Conservation (phyloP, 2,888 invertebrate species). For the Eurytoma californica region DNA sequence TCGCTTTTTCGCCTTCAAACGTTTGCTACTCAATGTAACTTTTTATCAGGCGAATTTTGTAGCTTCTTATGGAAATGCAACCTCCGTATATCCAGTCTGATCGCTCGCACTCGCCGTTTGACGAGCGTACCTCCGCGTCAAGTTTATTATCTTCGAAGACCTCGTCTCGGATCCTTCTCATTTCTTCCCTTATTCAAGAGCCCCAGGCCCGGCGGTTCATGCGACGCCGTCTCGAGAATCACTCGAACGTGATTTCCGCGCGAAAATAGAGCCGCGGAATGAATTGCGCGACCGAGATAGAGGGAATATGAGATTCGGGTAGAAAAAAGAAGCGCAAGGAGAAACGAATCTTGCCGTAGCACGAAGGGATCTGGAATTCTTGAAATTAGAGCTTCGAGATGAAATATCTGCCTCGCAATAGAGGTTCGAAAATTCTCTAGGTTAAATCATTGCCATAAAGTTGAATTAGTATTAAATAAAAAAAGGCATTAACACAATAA, state of each 20-base stretch:
- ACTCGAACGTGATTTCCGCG: conserved; percentile 71
- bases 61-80: conserved; percentile 75
- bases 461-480: too few relatives aligned
- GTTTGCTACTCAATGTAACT: not conserved
- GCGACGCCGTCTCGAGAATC: conserved; percentile 65
- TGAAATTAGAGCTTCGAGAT: not conserved
- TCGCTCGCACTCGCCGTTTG: conserved; percentile 74
- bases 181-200: conserved; percentile 13
- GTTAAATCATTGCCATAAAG: too few relatives aligned
- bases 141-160: conserved; percentile 70
- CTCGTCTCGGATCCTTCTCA: conserved; percentile 54
- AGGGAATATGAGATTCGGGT: conserved; percentile 12
- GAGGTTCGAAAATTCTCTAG: not conserved
- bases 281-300: conserved; percentile 22
- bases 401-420: not conserved
- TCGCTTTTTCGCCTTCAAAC: too few relatives aligned
- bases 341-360: conserved; percentile 22
- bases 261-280: conserved; percentile 57
- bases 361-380: conserved; percentile 16
- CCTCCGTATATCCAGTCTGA: conserved; percentile 73
- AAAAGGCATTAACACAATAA: not conserved
- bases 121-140: conserved; percentile 71
- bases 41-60: conserved; percentile 62
- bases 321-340: not conserved
- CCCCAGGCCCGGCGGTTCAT: conserved; percentile 25